A percentile compares a stretch with the other conserved stretches of the same genome.
These are phyloP conservation scores for Rhopalosiphum maidis DNA, from an alignment of 1,140 invertebrate genomes.

Conservation along the genomic window DNA sequence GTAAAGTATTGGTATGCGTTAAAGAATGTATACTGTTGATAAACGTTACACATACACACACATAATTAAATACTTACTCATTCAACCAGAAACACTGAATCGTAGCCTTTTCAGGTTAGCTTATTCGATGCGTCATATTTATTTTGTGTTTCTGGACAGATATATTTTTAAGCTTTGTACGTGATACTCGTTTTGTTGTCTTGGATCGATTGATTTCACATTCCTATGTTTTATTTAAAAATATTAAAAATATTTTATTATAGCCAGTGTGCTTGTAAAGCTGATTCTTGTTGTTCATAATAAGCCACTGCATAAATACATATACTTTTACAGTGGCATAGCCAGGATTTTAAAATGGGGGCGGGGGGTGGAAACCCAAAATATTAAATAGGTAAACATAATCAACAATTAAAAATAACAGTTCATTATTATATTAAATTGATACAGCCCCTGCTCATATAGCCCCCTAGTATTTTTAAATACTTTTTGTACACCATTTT, in stretches of 20 bases:
- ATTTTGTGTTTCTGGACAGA: not conserved
- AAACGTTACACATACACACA: not conserved
- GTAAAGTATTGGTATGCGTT: not conserved
- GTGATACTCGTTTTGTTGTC: not conserved
- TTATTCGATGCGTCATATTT: not conserved
- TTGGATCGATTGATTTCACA: not conserved
- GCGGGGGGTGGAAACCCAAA: no score
- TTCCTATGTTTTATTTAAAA: not conserved
- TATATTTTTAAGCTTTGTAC: not conserved
- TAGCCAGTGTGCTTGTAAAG: accelerated
- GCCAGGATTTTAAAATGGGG: no score
- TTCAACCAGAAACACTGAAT: not conserved
- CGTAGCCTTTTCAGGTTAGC: not conserved
- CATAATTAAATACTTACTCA: not conserved
- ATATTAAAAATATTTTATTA: not conserved
- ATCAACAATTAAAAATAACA: no score
- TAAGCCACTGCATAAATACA: not conserved
- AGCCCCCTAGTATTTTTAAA: not conserved
- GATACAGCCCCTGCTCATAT: no score
- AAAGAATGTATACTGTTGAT: not conserved
- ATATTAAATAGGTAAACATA: no score
- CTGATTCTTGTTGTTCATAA: not conserved
- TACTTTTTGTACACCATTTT: not conserved
- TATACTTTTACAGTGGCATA: not conserved
- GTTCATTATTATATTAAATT: no score